Evolutionary conservation across 1,140 invertebrate genomes (phyloP).

Genomic region (Tachypleus tridentatus): DNA sequence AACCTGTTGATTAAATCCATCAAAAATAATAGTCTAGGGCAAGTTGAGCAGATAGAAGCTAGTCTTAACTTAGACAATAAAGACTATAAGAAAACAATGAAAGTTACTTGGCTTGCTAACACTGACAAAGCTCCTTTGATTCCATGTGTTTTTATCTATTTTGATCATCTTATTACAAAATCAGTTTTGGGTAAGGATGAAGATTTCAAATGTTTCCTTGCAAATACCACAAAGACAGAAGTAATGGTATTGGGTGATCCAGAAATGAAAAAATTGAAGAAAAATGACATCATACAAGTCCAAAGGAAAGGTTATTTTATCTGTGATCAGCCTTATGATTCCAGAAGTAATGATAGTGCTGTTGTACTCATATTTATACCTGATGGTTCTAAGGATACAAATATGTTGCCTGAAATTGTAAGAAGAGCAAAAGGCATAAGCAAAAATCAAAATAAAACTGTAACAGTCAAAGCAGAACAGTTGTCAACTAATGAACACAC

Average conservation of each 20-base stretch:
- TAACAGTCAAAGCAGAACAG: slow-evolving; percentile 35
- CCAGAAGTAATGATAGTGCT: slow-evolving; percentile 45
- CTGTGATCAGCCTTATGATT: slow-evolving; percentile 60
- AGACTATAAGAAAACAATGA: slow-evolving; percentile 88
- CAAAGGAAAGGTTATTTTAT: slow-evolving; percentile 91
- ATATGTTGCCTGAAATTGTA: slow-evolving; percentile 14
- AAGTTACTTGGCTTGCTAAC: slow-evolving; percentile 84
- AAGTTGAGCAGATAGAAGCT: slow-evolving; percentile 60
- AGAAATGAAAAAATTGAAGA: slow-evolving; percentile 63
- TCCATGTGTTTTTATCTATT: slow-evolving; percentile 80
- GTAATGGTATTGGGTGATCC: slow-evolving; percentile 78
- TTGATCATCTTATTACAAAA: slow-evolving; percentile 93
- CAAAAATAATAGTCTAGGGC: slow-evolving; percentile 46
- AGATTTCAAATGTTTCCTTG: slow-evolving; percentile 90
- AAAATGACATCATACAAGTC: slow-evolving; percentile 92
- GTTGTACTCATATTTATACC: slow-evolving; percentile 82
- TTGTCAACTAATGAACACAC: slow-evolving; percentile 16
- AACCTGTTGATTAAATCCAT: slow-evolving; percentile 84
- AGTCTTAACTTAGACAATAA: slow-evolving; percentile 76
- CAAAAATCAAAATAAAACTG: slow-evolving; percentile 26
- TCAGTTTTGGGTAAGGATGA: slow-evolving; percentile 88
- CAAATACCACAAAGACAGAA: slow-evolving; percentile 51
- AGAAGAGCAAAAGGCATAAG: too few relatives aligned
- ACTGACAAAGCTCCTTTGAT: slow-evolving; percentile 47
- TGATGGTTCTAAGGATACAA: slow-evolving; percentile 50